Evolutionary conservation across 2,113 vertebrate genomes (phyloP).

Genomic region (Lutjanus erythropterus): DNA sequence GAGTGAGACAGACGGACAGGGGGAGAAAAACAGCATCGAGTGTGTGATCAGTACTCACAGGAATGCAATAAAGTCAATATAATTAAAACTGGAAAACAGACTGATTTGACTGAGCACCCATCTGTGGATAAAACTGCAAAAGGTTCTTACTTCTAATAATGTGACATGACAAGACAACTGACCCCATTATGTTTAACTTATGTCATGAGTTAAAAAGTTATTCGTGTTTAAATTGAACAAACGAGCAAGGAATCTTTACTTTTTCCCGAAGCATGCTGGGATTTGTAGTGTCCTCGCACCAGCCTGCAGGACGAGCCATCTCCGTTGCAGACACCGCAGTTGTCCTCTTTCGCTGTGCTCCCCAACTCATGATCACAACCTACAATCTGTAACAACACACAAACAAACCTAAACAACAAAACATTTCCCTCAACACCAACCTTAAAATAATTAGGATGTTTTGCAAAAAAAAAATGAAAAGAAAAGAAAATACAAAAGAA

Average conservation of each 20-base stretch:
- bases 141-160: too few relatives aligned
- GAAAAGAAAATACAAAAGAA: neutral
- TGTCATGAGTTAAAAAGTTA: neutral
- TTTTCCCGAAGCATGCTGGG: constrained; percentile 92
- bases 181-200: neutral
- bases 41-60: neutral
- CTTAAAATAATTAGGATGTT: too few relatives aligned
- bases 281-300: constrained; percentile 95
- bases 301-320: constrained; percentile 96
- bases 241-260: constrained; percentile 82
- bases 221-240: neutral
- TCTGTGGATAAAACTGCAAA: too few relatives aligned
- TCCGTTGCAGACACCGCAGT: constrained; percentile 95
- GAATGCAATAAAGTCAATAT: constrained; percentile 4
- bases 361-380: constrained; percentile 96
- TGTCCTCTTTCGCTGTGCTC: constrained; percentile 94
- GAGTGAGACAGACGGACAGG: constrained; percentile 35
- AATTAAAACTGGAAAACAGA: neutral
- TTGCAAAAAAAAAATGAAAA: neutral
- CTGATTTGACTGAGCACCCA: neutral
- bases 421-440: neutral
- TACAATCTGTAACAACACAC: constrained; percentile 87
- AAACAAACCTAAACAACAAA: neutral
- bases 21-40: neutral
- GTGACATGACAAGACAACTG: neutral